Base-by-base conservation (phyloP, 2,888 invertebrate species). In the Gonocerus acuteangulatus region DNA sequence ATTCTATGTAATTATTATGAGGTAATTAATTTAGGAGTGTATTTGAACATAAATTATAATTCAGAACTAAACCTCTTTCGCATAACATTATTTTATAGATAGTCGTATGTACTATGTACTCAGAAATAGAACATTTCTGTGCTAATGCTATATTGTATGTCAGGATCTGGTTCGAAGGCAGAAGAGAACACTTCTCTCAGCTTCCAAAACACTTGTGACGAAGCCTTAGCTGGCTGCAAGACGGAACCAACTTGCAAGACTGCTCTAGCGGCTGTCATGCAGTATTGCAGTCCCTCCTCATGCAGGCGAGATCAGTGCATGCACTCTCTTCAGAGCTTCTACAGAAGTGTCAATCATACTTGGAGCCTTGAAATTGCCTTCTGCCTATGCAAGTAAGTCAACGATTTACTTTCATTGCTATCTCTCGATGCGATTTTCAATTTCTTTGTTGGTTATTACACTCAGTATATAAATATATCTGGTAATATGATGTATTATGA, bases 331-430 rank as follows among this genome's bases (percentile, higher is more conserved):
- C 85, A 91, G 73, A 83, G 84, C 60, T 92, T 93, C 77, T 93
- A 92, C 76, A 82, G 87, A 73, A 85, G 85, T 71, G 84, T 86
- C 18, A 84, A 84, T 61, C 65, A 67, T n/a, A 85, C 84, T 69
- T 86, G 89, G 82, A 90, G 89, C 72, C 82, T 90, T 67, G 92
- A 92, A 75, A 87, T 92, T 70, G 93, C 92, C 69, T 92, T 92
- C 77, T 93, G 93, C 74, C 80, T 92, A 64, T 93, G 93, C 90
- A 91, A 87, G 92, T 91, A 77, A 84, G 87, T 82, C 11, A 9
- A 49, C 2, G 13, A 23, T 44, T 51, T 32, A 6, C 32, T n/a
- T 49, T 27, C 3, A 47, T 13, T 18, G 1, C n/a, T n/a, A n/a
- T n/a, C n/a, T n/a, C n/a, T n/a, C n/a, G n/a, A n/a, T n/a, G n/a